phyloP scores from a whole-genome alignment of 2,113 vertebrate genomes.

The Pycnonotus jocosus region DNA sequence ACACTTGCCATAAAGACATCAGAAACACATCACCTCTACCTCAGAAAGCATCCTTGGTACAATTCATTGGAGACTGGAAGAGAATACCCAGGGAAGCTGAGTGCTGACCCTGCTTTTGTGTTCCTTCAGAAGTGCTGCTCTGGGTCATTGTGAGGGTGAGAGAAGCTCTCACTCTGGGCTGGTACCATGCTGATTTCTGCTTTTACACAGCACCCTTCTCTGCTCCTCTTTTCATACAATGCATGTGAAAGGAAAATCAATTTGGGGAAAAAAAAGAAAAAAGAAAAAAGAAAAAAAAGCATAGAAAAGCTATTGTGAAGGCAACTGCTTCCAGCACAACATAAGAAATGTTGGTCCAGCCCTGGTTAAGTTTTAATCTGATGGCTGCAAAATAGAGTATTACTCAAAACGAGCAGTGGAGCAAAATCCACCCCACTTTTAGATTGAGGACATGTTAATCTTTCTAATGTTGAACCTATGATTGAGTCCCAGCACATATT shows the following conservation, averaged over 20 bases:
- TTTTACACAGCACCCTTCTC: neutral
- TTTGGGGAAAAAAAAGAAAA: neutral
- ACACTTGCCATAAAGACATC: neutral
- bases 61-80: neutral
- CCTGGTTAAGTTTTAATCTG: neutral
- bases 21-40: neutral
- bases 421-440: neutral
- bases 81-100: neutral
- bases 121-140: neutral
- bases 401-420: neutral
- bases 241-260: neutral
- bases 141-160: neutral
- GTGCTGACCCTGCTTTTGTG: neutral
- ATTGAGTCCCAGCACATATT: neutral
- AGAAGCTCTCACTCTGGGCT: neutral
- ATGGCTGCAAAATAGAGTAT: neutral
- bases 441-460: neutral
- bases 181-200: neutral
- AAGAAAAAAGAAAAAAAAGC: neutral
- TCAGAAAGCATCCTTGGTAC: neutral
- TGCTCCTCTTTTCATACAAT: neutral
- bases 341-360: neutral
- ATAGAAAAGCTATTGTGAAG: neutral
- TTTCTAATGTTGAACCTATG: neutral
- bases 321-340: neutral